Conservation (phyloP, 2,888 invertebrate species). For the Aplocera efformata region DNA sequence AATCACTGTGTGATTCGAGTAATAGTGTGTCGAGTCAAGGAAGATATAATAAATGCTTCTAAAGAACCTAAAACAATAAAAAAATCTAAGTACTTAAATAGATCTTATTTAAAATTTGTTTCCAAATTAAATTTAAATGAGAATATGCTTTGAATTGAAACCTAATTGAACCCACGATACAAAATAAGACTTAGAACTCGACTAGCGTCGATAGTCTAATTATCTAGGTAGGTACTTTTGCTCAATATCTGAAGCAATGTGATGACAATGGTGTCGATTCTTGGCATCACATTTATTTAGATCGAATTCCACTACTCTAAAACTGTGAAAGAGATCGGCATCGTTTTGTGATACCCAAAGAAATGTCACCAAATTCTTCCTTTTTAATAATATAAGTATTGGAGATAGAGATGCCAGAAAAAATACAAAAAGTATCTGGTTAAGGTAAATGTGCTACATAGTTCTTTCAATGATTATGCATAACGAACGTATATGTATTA, state of each 20-base stretch:
- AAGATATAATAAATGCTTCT: too few species aligned
- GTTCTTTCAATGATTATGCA: constrained; percentile 14
- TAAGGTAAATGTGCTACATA: background rate
- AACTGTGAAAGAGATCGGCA: too few species aligned
- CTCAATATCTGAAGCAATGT: constrained; percentile 1
- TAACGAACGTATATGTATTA: constrained; percentile 23
- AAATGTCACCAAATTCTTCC: too few species aligned
- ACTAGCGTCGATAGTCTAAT: constrained; percentile 40
- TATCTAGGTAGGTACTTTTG: constrained; percentile 3
- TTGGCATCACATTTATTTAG: too few species aligned
- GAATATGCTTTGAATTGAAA: constrained; percentile 9
- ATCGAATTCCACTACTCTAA: too few species aligned
- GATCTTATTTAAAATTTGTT: background rate
- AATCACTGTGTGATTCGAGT: too few species aligned
- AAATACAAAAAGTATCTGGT: background rate
- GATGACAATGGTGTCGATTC: too few species aligned
- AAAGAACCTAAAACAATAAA: too few species aligned
- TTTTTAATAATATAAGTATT: too few species aligned
- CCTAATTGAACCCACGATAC: constrained; percentile 30
- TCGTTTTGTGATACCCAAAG: too few species aligned
- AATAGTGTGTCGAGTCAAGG: too few species aligned
- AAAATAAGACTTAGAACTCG: constrained; percentile 53
- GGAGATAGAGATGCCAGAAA: too few species aligned
- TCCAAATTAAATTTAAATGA: background rate
- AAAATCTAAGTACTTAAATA: background rate